Percentiles rank a stretch among this genome's conserved stretches.
These are phyloP conservation scores for Endotricha flammealis DNA, from an alignment of 2,888 invertebrate species.

Conservation along the genomic window DNA sequence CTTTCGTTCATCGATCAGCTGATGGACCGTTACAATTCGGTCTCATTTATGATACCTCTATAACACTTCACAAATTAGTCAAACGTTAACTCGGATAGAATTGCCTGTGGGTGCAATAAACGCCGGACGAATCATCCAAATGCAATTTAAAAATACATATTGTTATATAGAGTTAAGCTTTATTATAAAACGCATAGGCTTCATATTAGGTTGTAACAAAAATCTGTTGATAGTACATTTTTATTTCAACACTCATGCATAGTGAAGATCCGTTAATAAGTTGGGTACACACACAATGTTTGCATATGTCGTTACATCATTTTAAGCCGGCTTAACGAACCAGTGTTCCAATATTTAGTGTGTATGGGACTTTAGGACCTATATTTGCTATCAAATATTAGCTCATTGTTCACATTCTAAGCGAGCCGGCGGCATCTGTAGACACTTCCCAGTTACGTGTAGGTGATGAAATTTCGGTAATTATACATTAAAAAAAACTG, in stretches of 20 bases:
- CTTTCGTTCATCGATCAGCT: constrained; percentile 40
- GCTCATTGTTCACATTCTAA: constrained; percentile 60
- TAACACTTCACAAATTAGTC: constrained; percentile 75
- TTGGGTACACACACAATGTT: constrained; percentile 62
- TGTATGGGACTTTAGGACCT: constrained; percentile 63
- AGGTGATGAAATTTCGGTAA: constrained; percentile 45
- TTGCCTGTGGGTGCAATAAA: constrained; percentile 73
- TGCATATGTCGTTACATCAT: constrained; percentile 69
- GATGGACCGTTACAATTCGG: constrained; percentile 45
- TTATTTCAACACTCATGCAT: constrained; percentile 20
- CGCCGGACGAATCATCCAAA: constrained; percentile 57
- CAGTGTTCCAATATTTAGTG: constrained; percentile 68
- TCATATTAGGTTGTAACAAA: constrained; percentile 14
- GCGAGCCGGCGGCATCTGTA: constrained; percentile 43
- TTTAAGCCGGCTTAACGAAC: constrained; percentile 68
- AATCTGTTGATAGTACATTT: constrained; percentile 24
- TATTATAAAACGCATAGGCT: constrained; percentile 22
- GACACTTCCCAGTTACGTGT: constrained; percentile 55
- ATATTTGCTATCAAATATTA: constrained; percentile 71
- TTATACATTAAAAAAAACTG: background rate
- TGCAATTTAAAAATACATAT: constrained; percentile 46
- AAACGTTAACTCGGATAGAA: constrained; percentile 69
- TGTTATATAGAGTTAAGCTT: constrained; percentile 18
- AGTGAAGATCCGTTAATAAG: constrained; percentile 72
- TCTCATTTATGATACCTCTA: constrained; percentile 53